Base-by-base conservation (phyloP, 1,140 invertebrate species). In the Brachionus manjavacas region DNA sequence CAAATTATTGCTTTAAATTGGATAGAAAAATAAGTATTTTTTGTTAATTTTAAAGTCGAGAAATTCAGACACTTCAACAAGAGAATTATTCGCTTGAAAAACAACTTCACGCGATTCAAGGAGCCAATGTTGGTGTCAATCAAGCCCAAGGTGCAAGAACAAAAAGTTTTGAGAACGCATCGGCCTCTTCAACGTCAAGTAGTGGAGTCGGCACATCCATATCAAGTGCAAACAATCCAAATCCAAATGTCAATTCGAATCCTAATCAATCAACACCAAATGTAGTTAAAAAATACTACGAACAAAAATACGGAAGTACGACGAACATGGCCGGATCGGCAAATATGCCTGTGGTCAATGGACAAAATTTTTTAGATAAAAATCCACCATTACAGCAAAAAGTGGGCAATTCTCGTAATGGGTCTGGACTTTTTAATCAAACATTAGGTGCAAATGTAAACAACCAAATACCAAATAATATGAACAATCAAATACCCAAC, bases 31-130 rank as follows among this genome's bases (percentile, higher is more conserved):
- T 7, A 35, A n/a, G n/a, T n/a, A 35, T 35, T 35, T 35, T 35
- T 35, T 35, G 0, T 35, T 35, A 88, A 88, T 23, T 72, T 72
- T 4, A 35, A 90, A 94, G 94, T 87, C 92, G 93, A 39, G 94
- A 96, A 88, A 94, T 96, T 84, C 91, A 92, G 74, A 93, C 93
- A 2, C 90, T 95, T 7, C 94, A 95, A 88, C 92, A 93, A 6
- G 94, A 96, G 88, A 95, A 96, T 87, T 94, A 94, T 88, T 93
- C 92, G 41, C 90, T 96, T 84, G 94, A 96, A 88, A 91, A 94
- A 84, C 94, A 96, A 89, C 88, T 95, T 46, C 94, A 95, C 90
- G 94, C 93, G 87, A 95, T 95, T 88, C 94, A 95, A 88, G 93
- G 94, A 88, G 94, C 93, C 86, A 92, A 95, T 43, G 93, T 94